These are phyloP conservation scores for Microplitis mediator DNA, from an alignment of 1,140 invertebrate genomes.

Conservation along the genomic window DNA sequence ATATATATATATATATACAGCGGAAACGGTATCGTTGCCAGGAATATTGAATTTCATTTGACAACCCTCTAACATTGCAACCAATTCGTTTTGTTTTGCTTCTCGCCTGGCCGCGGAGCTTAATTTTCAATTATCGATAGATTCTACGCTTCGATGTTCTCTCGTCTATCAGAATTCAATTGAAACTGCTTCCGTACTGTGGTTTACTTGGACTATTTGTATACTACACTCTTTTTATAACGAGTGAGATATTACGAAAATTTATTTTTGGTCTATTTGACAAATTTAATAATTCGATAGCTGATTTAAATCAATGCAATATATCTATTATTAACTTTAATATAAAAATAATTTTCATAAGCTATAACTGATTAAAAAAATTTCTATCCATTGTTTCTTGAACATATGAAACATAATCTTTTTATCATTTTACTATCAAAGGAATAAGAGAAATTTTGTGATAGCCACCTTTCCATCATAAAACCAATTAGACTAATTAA, in stretches of 20 bases:
- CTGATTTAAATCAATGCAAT: neutral
- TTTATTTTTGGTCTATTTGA: conserved; percentile 17
- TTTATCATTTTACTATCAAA: too few species aligned
- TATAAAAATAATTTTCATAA: too few species aligned
- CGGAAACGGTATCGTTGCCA: neutral
- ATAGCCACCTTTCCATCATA: too few species aligned
- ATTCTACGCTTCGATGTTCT: conserved; percentile 19
- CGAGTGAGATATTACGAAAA: neutral
- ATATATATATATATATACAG: too few species aligned
- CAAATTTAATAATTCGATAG: neutral
- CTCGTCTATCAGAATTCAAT: conserved; percentile 24
- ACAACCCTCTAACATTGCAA: neutral
- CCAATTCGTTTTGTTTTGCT: conserved; percentile 24
- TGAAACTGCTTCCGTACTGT: conserved; percentile 16
- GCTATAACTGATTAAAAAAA: too few species aligned
- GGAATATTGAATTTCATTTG: conserved; percentile 1
- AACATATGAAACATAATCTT: too few species aligned
- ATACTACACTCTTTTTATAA: neutral
- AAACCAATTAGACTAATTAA: too few species aligned
- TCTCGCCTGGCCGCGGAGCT: conserved; percentile 27
- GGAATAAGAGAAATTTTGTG: too few species aligned
- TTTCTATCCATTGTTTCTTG: too few species aligned
- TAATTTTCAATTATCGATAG: conserved; percentile 43
- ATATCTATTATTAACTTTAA: too few species aligned
- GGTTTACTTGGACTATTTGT: conserved; percentile 7